Base-by-base conservation (phyloP, 2,797 vertebrate genomes). In the Siniperca undulata region DNA sequence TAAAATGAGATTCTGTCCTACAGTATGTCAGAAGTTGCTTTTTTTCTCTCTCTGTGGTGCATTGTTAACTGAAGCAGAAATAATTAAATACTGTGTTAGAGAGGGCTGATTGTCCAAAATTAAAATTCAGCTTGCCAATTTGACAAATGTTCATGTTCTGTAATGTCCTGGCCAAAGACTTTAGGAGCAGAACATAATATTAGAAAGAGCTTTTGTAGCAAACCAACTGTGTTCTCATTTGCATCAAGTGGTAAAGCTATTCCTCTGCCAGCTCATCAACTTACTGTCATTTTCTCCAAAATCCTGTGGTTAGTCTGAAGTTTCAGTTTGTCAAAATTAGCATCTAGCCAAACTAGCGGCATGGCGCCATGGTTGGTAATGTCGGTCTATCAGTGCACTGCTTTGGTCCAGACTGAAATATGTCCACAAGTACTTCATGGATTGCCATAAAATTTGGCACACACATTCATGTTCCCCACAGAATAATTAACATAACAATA, bases 191-290 rank as follows among this genome's bases (percentile, higher is more conserved):
- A 81, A 61, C 48, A 81, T 36, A 59, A 84, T 66, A 82, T 88
- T 74, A 75, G 66, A 79, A 76, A 70, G 38, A 60, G 56, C 67
- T 66, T 87, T 60, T 86, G 42, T 30, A 11, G 72, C 67, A 70
- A 79, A 82, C 73, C 66, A 78, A 83, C 78, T 86, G 72, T 78
- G 82, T 60, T 64, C 58, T 84, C 65, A 81, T 86, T 85, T 80
- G 62, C 44, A 84, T 81, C 14, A 72, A 83, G 77, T 71, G 48
- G 61, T 50, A 71, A 7, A 53, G 50, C 13, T 2, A 7, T 9
- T 81, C 1, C 36, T 71, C 34, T 66, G 76, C 81, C 87, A 87
- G 44, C 58, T 80, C 62, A 78, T 87, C 40, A 79, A 65, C 82
- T 79, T 73, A 34, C 19, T 80, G 34, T 66, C 42, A 62, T 83